Evolutionary conservation across 2,113 vertebrate species (phyloP).

Genomic region (Todiramphus chloris): DNA sequence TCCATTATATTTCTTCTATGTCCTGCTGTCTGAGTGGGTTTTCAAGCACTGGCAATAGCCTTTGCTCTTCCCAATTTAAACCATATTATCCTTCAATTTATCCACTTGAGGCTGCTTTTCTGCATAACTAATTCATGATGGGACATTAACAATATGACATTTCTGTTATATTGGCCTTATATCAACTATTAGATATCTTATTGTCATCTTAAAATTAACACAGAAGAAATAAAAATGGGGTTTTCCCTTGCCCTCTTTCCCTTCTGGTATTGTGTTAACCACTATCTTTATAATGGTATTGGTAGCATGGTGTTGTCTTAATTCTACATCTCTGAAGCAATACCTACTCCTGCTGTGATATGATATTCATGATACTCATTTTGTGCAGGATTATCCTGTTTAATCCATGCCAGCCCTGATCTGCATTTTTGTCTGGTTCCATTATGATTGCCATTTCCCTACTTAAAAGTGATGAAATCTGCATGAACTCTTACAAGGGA

Average conservation of each 20-base stretch:
- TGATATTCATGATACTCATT: neutral
- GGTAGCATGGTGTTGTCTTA: neutral
- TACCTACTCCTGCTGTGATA: neutral
- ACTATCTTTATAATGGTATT: neutral
- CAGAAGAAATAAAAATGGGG: neutral
- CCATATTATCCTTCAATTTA: neutral
- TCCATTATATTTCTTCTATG: neutral
- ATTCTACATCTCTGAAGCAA: neutral
- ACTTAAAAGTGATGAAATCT: neutral
- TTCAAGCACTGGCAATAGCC: neutral
- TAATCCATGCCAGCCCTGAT: neutral
- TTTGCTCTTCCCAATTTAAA: neutral
- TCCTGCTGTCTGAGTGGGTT: neutral
- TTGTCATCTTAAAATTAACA: neutral
- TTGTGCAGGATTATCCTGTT: neutral
- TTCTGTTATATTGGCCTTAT: neutral
- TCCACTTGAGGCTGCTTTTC: neutral
- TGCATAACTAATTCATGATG: neutral
- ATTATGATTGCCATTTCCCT: neutral
- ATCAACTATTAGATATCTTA: neutral
- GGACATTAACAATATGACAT: neutral
- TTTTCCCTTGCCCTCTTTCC: neutral
- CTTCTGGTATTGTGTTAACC: neutral
- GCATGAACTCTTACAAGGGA: neutral
- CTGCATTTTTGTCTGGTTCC: neutral